These are phyloP conservation scores for Campylorhamphus procurvoides DNA, from an alignment of 2,113 vertebrate species.

Conservation along the genomic window DNA sequence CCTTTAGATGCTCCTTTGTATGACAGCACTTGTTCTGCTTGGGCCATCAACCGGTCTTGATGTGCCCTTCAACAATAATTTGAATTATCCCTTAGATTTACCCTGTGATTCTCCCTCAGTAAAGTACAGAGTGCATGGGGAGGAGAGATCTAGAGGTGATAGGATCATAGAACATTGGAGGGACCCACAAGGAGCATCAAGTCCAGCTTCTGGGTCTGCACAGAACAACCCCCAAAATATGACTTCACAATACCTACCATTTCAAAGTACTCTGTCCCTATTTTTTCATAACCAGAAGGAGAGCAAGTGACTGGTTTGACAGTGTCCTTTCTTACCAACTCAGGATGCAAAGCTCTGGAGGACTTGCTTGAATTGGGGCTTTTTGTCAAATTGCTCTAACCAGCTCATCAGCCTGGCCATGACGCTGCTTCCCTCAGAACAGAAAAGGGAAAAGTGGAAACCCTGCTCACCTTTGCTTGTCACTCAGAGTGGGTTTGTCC, in stretches of 20 bases:
- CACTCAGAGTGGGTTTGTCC: background rate
- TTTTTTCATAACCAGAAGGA: background rate
- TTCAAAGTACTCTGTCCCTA: background rate
- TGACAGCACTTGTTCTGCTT: background rate
- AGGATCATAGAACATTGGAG: background rate
- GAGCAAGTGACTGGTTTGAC: background rate
- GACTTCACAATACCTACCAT: background rate
- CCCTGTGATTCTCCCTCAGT: background rate
- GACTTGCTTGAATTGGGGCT: background rate
- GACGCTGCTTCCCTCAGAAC: background rate
- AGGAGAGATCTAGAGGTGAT: background rate
- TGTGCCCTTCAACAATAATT: background rate
- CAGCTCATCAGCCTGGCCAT: background rate
- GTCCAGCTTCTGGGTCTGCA: background rate
- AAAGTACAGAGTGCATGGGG: background rate
- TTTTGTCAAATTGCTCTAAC: background rate
- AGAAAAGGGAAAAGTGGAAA: background rate
- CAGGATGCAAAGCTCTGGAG: background rate
- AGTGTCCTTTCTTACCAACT: background rate
- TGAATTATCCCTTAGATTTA: background rate
- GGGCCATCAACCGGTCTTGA: background rate
- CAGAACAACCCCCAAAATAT: background rate
- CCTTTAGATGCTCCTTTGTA: background rate
- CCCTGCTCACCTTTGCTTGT: too few species aligned
- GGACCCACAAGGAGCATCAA: background rate